These are phyloP conservation scores for Acropternis orthonyx DNA, from an alignment of 2,797 vertebrate species.

Conservation along the genomic window DNA sequence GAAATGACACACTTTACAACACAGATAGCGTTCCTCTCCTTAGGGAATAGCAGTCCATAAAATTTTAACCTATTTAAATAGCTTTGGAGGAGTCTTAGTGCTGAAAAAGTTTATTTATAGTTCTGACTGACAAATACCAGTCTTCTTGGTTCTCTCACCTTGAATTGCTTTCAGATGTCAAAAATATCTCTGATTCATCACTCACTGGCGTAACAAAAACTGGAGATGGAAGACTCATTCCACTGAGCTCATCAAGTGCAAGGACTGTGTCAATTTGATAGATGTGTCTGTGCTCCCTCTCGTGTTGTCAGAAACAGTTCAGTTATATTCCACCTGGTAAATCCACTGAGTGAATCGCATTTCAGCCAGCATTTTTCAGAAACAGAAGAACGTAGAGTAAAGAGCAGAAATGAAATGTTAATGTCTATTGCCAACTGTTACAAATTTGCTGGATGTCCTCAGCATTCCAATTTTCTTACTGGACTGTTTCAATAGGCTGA, in stretches of 20 bases:
- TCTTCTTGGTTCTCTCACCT: conserved; percentile 26
- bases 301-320: neutral
- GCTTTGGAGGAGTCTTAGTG: neutral
- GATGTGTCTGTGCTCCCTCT: conserved; percentile 37
- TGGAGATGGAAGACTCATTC: conserved; percentile 41
- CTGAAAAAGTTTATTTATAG: conserved; percentile 47
- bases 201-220: conserved; percentile 1
- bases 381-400: neutral
- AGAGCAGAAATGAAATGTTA: neutral
- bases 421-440: neutral
- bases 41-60: neutral
- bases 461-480: neutral
- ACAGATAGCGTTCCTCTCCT: neutral
- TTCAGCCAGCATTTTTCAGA: neutral
- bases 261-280: conserved; percentile 19
- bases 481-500: neutral
- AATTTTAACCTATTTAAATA: conserved; percentile 19
- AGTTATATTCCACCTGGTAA: neutral
- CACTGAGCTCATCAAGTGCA: conserved; percentile 14
- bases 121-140: conserved; percentile 31
- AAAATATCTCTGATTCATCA: conserved; percentile 61
- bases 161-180: conserved; percentile 46
- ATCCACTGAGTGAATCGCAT: neutral
- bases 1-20: neutral
- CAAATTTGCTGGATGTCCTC: neutral